A percentile compares a stretch with the other conserved stretches of the same genome.
These are phyloP conservation scores for Creontiades dilutus DNA, from an alignment of 2,888 invertebrate genomes.

Conservation along the genomic window DNA sequence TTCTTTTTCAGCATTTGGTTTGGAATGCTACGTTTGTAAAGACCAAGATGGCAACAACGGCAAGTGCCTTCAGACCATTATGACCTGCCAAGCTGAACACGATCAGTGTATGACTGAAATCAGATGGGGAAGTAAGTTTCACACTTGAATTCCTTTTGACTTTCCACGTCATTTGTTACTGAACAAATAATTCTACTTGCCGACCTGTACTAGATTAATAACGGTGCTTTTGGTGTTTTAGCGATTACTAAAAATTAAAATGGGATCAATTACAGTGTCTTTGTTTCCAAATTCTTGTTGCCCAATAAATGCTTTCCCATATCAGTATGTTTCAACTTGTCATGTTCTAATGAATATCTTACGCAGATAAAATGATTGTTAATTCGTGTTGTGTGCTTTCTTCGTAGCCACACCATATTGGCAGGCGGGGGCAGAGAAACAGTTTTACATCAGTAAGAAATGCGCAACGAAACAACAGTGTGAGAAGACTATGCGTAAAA, in stretches of 20 bases:
- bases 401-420: constrained; percentile 92
- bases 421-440: constrained; percentile 94
- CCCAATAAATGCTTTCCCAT: too few relatives aligned
- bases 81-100: constrained; percentile 92
- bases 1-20: constrained; percentile 81
- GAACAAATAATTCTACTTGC: too few relatives aligned
- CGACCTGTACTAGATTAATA: too few relatives aligned
- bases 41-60: constrained; percentile 94
- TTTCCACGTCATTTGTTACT: too few relatives aligned
- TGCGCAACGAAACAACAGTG: constrained; percentile 92
- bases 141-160: background rate
- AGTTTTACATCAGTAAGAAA: constrained; percentile 94
- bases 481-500: constrained; percentile 84
- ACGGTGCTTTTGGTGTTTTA: too few relatives aligned
- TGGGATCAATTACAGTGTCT: too few relatives aligned
- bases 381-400: background rate
- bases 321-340: too few relatives aligned
- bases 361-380: too few relatives aligned
- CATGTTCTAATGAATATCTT: too few relatives aligned
- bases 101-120: constrained; percentile 94
- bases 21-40: constrained; percentile 97
- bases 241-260: too few relatives aligned
- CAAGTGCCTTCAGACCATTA: constrained; percentile 94
- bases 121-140: constrained; percentile 90
- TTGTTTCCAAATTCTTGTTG: too few relatives aligned